Evolutionary conservation across 2,113 vertebrate genomes (phyloP), one percentile per base, ranked within the genome.

Genomic region (Pholis gunnellus): DNA sequence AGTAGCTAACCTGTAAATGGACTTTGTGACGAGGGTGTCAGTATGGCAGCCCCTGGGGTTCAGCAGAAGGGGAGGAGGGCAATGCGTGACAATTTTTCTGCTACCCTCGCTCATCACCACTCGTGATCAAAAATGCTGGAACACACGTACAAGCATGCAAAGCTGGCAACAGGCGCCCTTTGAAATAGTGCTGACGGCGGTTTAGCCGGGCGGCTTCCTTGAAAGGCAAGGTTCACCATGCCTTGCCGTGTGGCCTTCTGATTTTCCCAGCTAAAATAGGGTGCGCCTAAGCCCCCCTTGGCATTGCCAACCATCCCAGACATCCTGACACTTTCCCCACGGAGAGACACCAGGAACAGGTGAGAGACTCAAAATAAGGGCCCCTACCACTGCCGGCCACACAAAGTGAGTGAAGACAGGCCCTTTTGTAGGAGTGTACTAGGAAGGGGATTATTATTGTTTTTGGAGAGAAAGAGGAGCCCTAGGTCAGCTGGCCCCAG

Each of bases 241-340:
- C 92, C 94, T 93, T 91, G 83, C 93, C 94, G 94, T 94, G 91
- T 90, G 93, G 93, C 94, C 94, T 94, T 93, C 93, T 95, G 94
- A 95, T 94, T 95, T 95, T 95, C 95, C 95, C 94, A 94, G 95
- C 95, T 95, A 96, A 95, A 96, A 95, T 95, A 95, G 94, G 94
- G 93, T 93, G 87, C 1, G 86, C 91, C 91, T 96, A 96, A 96
- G 94, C 95, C 92, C 94, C 94, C 87, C 82, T 92, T 95, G 93
- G 91, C 94, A 95, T 93, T 94, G 94, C 94, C 94, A 96, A 95
- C 94, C 94, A 95, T 95, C 94, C 94, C 94, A 96, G 94, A 94
- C 95, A 96, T 94, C 93, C 95, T 95, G 95, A 96, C 95, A 95
- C 95, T 95, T 95, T 95, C 95, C 94, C 93, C 90, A 90, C 90